Conservation (phyloP, 2,888 invertebrate genomes). For the Hermaeophaga mercurialis region DNA sequence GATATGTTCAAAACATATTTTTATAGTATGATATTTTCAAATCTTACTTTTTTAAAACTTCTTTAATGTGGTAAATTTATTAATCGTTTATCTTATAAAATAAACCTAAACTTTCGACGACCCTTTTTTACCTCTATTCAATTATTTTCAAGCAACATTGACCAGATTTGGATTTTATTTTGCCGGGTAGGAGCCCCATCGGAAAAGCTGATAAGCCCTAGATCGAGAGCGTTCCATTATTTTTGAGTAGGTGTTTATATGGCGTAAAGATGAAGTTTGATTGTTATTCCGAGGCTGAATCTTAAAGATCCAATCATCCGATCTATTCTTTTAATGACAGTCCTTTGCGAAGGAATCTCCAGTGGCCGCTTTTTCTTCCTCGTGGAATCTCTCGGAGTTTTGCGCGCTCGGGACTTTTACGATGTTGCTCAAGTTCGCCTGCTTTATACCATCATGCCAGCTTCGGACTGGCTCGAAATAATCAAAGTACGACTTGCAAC, state of each 20-base stretch:
- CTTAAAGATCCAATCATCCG: slow-evolving; percentile 51
- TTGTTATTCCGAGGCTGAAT: slow-evolving; percentile 48
- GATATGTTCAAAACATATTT: too few relatives aligned
- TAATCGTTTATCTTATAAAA: too few relatives aligned
- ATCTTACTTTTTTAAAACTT: too few relatives aligned
- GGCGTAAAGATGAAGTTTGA: slow-evolving; percentile 47
- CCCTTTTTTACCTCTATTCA: slow-evolving; percentile 2
- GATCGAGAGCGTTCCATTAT: slow-evolving; percentile 40
- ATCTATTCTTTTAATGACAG: slow-evolving; percentile 51
- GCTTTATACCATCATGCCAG: too few relatives aligned
- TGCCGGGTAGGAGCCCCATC: slow-evolving; percentile 8
- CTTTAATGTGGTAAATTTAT: too few relatives aligned
- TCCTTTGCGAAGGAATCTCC: slow-evolving; percentile 49
- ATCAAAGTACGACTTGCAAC: too few relatives aligned
- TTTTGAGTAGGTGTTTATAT: slow-evolving; percentile 46
- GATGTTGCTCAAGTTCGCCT: slow-evolving; percentile 41
- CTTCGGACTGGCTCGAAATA: too few relatives aligned
- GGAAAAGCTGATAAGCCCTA: slow-evolving; percentile 30
- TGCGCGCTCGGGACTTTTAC: slow-evolving; percentile 49
- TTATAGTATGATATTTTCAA: too few relatives aligned
- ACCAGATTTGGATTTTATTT: slow-evolving; percentile 16
- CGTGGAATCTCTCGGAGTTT: slow-evolving; percentile 39
- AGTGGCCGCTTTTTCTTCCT: slow-evolving; percentile 46
- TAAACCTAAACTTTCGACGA: too few relatives aligned
- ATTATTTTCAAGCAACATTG: slow-evolving; percentile 4